A percentile compares a stretch with the other conserved stretches of the same genome.
These are phyloP conservation scores for Anthrax anthrax DNA, from an alignment of 2,888 invertebrate genomes.

Conservation along the genomic window DNA sequence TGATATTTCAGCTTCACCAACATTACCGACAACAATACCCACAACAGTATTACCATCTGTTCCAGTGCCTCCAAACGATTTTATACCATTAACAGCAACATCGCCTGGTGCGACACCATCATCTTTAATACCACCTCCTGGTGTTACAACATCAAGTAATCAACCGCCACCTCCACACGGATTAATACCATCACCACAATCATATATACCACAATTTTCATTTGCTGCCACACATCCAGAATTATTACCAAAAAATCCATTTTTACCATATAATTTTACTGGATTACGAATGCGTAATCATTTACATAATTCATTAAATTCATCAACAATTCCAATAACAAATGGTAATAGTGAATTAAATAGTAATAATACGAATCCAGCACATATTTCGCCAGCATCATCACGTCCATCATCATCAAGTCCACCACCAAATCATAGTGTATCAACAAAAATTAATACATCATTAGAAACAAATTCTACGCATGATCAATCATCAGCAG, in stretches of 20 bases:
- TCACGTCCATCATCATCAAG: constrained; percentile 32
- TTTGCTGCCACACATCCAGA: constrained; percentile 39
- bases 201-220: constrained; percentile 42
- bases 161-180: constrained; percentile 12
- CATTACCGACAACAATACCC: constrained; percentile 30
- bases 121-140: background rate
- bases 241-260: constrained; percentile 39
- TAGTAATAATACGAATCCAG: constrained; percentile 12
- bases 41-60: constrained; percentile 12
- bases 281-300: constrained; percentile 24
- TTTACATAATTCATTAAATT: constrained; percentile 16
- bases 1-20: constrained; percentile 33
- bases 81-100: constrained; percentile 15
- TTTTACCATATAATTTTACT: constrained; percentile 44
- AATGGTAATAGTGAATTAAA: constrained; percentile 17
- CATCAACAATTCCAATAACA: constrained; percentile 22
- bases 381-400: constrained; percentile 31
- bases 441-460: constrained; percentile 33
- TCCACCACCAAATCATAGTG: constrained; percentile 18
- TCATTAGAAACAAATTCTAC: constrained; percentile 50
- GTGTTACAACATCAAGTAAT: background rate
- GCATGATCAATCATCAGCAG: constrained; percentile 39
- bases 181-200: constrained; percentile 43
- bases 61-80: constrained; percentile 14
- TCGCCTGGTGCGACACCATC: constrained; percentile 11